Conservation (phyloP, 2,797 vertebrate genomes). For the Brachymystax lenok region DNA sequence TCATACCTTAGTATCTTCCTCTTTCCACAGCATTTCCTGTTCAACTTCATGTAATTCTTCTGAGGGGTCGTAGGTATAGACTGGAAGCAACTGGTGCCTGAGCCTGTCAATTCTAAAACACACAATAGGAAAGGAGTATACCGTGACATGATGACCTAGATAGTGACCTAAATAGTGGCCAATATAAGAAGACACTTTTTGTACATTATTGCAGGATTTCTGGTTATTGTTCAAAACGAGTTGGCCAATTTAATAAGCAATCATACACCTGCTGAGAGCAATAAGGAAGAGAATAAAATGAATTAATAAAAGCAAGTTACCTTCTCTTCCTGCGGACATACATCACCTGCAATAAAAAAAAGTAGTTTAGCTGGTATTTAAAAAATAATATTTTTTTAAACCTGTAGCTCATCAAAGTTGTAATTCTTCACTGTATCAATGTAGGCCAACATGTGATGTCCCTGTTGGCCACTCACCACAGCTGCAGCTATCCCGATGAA, state of each 20-base stretch:
- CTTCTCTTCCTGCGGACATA: conserved; percentile 77
- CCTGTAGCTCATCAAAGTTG: background rate
- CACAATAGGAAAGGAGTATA: background rate
- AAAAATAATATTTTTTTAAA: background rate
- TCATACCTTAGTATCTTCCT: conserved; percentile 86
- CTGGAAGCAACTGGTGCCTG: conserved; percentile 91
- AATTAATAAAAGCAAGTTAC: conserved; percentile 49
- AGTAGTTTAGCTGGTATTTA: background rate
- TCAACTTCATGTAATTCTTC: conserved; percentile 92
- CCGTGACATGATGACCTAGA: background rate
- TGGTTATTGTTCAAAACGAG: background rate
- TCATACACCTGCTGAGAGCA: background rate
- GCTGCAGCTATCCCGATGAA: conserved; percentile 83
- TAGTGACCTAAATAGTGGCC: background rate
- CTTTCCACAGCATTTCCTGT: conserved; percentile 87
- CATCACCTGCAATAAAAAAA: conserved; percentile 71
- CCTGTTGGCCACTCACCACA: conserved; percentile 78
- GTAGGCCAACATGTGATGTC: background rate
- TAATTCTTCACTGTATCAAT: background rate
- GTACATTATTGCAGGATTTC: conserved; percentile 3
- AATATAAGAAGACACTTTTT: background rate
- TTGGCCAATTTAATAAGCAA: background rate
- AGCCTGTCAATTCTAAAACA: conserved; percentile 84
- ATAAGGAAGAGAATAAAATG: background rate
- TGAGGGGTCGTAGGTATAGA: conserved; percentile 92